A percentile compares a stretch with the other conserved stretches of the same genome.
These are phyloP conservation scores for Paramuricea clavata DNA, from an alignment of 92 coral and sea anemone genomes.

Conservation along the genomic window DNA sequence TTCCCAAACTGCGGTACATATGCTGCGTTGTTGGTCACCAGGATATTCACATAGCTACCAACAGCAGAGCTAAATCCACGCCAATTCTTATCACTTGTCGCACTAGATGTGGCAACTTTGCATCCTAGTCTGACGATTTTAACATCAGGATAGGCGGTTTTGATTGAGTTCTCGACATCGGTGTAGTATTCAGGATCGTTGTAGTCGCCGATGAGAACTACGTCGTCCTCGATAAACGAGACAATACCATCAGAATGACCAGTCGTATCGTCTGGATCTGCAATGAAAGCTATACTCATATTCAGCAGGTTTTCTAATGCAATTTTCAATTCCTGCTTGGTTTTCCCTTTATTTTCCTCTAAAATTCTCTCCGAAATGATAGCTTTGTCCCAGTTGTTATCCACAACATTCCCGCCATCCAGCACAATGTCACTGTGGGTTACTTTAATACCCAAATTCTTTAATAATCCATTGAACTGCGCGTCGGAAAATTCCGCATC, in stretches of 20 bases:
- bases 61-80: constrained; percentile 69
- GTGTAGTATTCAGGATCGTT: constrained; percentile 50
- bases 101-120: too few species aligned
- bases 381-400: constrained; percentile 48
- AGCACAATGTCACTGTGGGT: constrained; percentile 38
- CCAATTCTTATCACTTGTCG: constrained; percentile 32
- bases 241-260: constrained; percentile 85
- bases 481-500: constrained; percentile 43
- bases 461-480: constrained; percentile 29
- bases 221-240: constrained; percentile 74
- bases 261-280: constrained; percentile 78
- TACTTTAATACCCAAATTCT: constrained; percentile 1
- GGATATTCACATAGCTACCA: constrained; percentile 80
- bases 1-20: constrained; percentile 73
- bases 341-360: constrained; percentile 52
- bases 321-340: constrained; percentile 26
- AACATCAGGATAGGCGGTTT: constrained; percentile 66
- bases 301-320: constrained; percentile 67
- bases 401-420: constrained; percentile 66
- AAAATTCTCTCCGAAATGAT: constrained; percentile 54
- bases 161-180: constrained; percentile 66
- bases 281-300: constrained; percentile 65
- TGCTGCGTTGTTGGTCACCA: constrained; percentile 85
- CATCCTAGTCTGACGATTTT: constrained; percentile 70
- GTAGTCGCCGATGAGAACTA: constrained; percentile 59